phyloP scores from a whole-genome alignment of 2,797 vertebrate species.

The Parotocinclus haroldoi region DNA sequence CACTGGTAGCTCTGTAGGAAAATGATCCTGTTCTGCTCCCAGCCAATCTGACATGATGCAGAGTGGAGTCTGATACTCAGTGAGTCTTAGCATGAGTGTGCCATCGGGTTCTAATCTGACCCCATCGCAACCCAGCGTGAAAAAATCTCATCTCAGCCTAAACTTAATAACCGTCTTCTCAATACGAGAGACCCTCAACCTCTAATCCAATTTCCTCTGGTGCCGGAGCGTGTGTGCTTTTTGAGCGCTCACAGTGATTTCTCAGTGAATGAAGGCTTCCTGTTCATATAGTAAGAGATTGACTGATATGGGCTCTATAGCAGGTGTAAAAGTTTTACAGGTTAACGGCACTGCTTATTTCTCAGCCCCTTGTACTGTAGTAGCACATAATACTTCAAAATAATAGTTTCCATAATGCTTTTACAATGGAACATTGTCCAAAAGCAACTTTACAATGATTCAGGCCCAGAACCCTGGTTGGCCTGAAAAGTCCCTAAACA shows the following conservation, averaged over 20 bases:
- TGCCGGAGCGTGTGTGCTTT: slow-evolving; percentile 33
- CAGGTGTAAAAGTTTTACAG: no score
- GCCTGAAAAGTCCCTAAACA: no score
- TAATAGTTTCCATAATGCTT: no score
- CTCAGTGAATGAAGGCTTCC: slow-evolving; percentile 40
- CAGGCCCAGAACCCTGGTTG: no score
- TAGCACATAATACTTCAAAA: not conserved
- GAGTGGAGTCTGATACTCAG: slow-evolving; percentile 12
- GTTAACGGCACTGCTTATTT: no score
- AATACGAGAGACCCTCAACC: slow-evolving; percentile 58
- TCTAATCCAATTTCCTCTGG: slow-evolving; percentile 65
- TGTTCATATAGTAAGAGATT: slow-evolving; percentile 13
- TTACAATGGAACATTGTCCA: no score
- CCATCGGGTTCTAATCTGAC: slow-evolving; percentile 39
- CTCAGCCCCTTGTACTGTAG: not conserved
- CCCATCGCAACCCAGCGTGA: slow-evolving; percentile 37
- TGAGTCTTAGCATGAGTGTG: slow-evolving; percentile 25
- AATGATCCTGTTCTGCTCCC: not conserved
- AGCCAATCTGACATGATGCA: slow-evolving; percentile 34
- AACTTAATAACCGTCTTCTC: slow-evolving; percentile 62
- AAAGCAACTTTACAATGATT: no score
- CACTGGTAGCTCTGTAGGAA: slow-evolving; percentile 11
- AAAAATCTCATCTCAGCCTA: slow-evolving; percentile 63
- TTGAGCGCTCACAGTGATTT: slow-evolving; percentile 15
- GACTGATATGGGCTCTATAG: not conserved